Evolutionary conservation across 2,113 vertebrate genomes (phyloP).

Genomic region (Athene cunicularia): DNA sequence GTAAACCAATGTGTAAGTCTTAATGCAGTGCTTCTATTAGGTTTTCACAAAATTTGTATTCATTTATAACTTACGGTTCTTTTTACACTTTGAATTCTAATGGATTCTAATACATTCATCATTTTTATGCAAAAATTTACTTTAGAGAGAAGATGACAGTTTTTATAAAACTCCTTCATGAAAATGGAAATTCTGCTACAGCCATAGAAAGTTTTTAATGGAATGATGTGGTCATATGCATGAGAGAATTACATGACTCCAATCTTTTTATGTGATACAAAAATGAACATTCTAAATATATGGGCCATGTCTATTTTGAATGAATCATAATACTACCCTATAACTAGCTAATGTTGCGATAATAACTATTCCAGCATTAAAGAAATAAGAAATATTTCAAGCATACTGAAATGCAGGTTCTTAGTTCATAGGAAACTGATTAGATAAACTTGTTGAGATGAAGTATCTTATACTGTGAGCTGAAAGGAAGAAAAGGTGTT

Average conservation of each 20-base stretch:
- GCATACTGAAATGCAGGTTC: not conserved
- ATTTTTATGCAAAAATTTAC: slow-evolving; percentile 67
- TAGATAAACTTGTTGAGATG: not conserved
- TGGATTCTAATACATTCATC: slow-evolving; percentile 48
- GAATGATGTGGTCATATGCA: slow-evolving; percentile 55
- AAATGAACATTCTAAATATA: slow-evolving; percentile 39
- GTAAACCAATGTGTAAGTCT: not conserved
- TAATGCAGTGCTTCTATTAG: slow-evolving; percentile 6
- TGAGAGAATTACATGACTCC: slow-evolving; percentile 31
- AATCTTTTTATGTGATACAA: slow-evolving; percentile 16
- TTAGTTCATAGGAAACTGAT: not conserved
- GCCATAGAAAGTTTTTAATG: slow-evolving; percentile 52
- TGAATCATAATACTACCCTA: not conserved
- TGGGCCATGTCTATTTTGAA: slow-evolving; percentile 1
- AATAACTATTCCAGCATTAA: slow-evolving; percentile 1
- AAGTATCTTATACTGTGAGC: not conserved
- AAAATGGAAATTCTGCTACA: slow-evolving; percentile 65
- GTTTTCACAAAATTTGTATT: slow-evolving; percentile 47
- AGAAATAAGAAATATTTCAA: not conserved
- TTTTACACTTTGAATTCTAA: slow-evolving; percentile 54
- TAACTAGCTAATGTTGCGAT: not conserved
- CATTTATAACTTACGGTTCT: slow-evolving; percentile 15
- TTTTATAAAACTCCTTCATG: slow-evolving; percentile 60
- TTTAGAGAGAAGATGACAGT: slow-evolving; percentile 58
- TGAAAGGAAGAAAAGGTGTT: not conserved